phyloP scores from a whole-genome alignment of 35 echinoderm and acorn worm species.

The Ptychodera flava region DNA sequence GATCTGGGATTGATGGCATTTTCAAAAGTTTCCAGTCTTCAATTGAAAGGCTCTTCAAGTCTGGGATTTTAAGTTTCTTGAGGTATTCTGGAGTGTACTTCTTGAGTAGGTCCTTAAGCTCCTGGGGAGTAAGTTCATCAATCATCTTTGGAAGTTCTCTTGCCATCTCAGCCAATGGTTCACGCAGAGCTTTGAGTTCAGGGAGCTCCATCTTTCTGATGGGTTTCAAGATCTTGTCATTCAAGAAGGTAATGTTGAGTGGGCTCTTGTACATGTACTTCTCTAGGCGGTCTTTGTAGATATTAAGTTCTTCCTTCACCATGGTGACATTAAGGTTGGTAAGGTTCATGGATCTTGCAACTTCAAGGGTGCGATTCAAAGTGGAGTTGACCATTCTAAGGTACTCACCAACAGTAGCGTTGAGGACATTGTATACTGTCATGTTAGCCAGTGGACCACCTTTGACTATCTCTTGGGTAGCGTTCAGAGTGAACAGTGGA shows the following conservation, averaged over 20 bases:
- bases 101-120: neutral
- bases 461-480: conserved; percentile 40
- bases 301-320: conserved; percentile 5
- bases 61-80: neutral
- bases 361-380: conserved; percentile 15
- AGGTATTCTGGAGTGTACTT: neutral
- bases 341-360: conserved; percentile 19
- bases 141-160: neutral
- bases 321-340: conserved; percentile 20
- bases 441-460: conserved; percentile 67
- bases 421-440: conserved; percentile 2
- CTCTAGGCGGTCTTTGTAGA: neutral
- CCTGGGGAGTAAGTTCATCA: neutral
- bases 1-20: neutral
- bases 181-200: neutral
- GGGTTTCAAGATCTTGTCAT: neutral
- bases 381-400: conserved; percentile 30
- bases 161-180: neutral
- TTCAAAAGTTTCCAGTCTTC: too few relatives aligned
- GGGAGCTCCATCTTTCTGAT: neutral
- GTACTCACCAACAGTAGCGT: conserved; percentile 11
- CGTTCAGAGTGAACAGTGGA: conserved; percentile 31
- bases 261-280: neutral
- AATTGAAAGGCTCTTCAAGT: too few relatives aligned
- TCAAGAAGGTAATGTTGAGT: neutral